Evolutionary conservation across 2,113 vertebrate genomes (phyloP).

Genomic region (Capra hircus): DNA sequence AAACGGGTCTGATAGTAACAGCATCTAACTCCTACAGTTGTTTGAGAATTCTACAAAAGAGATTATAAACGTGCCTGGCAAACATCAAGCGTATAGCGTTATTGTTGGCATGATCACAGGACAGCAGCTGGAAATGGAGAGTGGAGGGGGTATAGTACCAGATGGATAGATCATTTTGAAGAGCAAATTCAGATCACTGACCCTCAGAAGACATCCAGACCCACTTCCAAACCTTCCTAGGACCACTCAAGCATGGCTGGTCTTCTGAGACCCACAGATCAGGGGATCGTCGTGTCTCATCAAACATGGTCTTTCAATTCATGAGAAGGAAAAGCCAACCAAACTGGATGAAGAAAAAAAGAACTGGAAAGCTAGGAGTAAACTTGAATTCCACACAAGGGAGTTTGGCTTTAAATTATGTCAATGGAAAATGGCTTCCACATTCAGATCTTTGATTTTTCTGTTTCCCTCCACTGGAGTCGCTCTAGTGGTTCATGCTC

Average conservation of each 20-base stretch:
- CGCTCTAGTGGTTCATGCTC: fast-evolving
- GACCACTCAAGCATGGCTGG: fast-evolving
- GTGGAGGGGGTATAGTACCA: no score
- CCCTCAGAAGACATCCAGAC: neutral
- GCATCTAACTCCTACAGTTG: neutral
- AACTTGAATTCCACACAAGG: neutral
- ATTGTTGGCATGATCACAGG: neutral
- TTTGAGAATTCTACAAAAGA: neutral
- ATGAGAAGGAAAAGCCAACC: neutral
- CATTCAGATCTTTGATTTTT: neutral
- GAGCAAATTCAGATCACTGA: neutral
- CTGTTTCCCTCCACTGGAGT: no score
- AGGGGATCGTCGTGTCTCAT: fast-evolving
- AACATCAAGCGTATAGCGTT: neutral
- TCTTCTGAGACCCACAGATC: neutral
- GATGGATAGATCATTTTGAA: neutral
- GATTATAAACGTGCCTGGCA: neutral
- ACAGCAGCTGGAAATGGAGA: neutral
- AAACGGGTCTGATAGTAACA: fast-evolving
- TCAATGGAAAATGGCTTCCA: fast-evolving
- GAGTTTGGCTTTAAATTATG: neutral
- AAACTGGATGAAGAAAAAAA: neutral
- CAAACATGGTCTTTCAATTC: neutral
- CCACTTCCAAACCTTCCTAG: neutral
- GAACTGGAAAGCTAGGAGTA: fast-evolving